Conservation (phyloP, 2,113 vertebrate genomes). For the Pandion haliaetus region DNA sequence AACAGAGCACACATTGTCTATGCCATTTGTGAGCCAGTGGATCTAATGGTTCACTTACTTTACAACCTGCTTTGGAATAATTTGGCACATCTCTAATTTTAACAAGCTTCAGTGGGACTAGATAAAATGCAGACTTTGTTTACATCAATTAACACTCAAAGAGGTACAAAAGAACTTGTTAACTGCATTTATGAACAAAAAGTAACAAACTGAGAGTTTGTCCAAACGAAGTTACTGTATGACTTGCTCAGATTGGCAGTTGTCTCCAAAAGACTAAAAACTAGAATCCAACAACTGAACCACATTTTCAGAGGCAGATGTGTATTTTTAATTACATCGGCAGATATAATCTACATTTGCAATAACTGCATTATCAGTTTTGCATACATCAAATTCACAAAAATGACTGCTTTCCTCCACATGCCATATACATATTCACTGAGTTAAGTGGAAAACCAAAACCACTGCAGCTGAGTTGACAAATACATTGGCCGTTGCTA, state of each 20-base stretch:
- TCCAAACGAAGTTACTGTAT: not conserved
- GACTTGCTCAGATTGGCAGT: not conserved
- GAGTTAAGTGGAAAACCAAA: not conserved
- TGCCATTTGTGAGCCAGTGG: constrained; percentile 58
- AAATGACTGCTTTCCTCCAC: not conserved
- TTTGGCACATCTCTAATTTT: constrained; percentile 63
- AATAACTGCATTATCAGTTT: not conserved
- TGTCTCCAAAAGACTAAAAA: not conserved
- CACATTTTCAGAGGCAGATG: constrained; percentile 17
- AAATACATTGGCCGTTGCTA: not conserved
- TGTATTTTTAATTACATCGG: constrained; percentile 5
- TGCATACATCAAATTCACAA: not conserved
- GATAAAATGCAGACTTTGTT: constrained; percentile 64
- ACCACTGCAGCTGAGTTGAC: not conserved
- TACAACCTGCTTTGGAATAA: constrained; percentile 61
- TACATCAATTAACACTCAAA: constrained; percentile 63
- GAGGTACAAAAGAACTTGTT: constrained; percentile 49
- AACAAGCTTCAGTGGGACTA: constrained; percentile 66
- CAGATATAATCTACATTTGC: not conserved
- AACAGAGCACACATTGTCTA: constrained; percentile 42
- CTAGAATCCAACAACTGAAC: not conserved
- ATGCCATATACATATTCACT: not conserved
- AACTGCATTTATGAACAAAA: constrained; percentile 58
- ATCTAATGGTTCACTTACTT: constrained; percentile 69
- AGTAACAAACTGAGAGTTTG: constrained; percentile 15